Conservation (phyloP, 92 coral and sea anemone genomes). For the Plumapathes pennacea region DNA sequence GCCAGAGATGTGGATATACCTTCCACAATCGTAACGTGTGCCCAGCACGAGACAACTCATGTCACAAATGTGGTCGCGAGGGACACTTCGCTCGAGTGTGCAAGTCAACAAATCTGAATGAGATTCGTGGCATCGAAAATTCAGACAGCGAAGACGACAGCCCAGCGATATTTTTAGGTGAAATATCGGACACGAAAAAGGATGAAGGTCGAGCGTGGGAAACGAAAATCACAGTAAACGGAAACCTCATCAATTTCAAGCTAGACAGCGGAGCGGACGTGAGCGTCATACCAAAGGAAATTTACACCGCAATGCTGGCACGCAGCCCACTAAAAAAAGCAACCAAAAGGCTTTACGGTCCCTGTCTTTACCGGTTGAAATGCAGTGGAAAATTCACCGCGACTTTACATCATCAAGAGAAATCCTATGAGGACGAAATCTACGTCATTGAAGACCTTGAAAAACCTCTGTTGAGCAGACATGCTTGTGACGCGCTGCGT, state of each 20-base stretch:
- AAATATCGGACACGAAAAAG: no score
- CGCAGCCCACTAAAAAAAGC: neutral
- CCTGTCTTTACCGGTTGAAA: neutral
- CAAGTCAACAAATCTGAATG: no score
- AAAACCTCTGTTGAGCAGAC: constrained; percentile 31
- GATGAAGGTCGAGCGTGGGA: no score
- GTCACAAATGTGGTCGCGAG: no score
- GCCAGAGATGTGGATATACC: no score
- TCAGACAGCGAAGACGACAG: no score
- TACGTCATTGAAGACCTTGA: constrained; percentile 32
- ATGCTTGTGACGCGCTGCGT: constrained; percentile 38
- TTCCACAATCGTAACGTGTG: no score
- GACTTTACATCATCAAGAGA: constrained; percentile 10
- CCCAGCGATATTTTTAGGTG: no score
- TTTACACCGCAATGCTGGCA: neutral
- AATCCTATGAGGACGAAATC: constrained; percentile 7
- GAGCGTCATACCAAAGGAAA: neutral
- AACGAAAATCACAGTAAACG: neutral
- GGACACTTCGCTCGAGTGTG: no score
- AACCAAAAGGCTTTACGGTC: neutral
- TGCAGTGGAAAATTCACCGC: constrained; percentile 15
- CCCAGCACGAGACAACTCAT: no score
- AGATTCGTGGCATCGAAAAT: no score
- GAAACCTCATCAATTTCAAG: neutral
- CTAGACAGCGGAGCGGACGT: neutral